Conservation (phyloP, 2,888 invertebrate species). For the Escarpia spicata region DNA sequence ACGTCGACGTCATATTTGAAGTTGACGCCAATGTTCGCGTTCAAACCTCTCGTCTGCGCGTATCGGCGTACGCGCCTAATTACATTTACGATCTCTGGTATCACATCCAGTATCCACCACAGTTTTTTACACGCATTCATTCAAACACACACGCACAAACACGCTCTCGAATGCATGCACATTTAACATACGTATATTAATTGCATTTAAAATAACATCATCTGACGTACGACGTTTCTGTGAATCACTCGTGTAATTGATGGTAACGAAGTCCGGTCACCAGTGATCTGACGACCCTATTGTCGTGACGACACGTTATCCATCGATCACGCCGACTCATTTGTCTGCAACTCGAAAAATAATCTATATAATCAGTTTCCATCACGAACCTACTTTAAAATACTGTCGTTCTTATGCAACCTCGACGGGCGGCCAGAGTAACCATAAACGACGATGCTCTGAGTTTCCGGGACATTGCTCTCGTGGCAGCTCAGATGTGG, state of each 20-base stretch:
- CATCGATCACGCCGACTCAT: neutral
- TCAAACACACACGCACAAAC: neutral
- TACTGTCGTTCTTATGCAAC: neutral
- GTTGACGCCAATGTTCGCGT: too few relatives aligned
- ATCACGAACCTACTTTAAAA: neutral
- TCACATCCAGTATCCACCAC: too few relatives aligned
- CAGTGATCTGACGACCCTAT: neutral
- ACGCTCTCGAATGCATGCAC: neutral
- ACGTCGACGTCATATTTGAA: too few relatives aligned
- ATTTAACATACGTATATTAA: neutral
- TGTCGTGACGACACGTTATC: neutral
- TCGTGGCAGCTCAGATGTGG: neutral
- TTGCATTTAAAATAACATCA: neutral
- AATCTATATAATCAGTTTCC: neutral
- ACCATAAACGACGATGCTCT: neutral
- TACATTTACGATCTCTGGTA: too few relatives aligned
- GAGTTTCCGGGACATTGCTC: neutral
- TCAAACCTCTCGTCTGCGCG: too few relatives aligned
- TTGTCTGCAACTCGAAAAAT: slow-evolving; percentile 1
- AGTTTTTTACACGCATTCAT: neutral
- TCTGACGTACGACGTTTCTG: neutral
- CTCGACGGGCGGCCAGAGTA: neutral
- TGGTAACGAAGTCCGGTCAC: neutral
- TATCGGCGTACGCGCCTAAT: too few relatives aligned
- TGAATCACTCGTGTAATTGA: neutral